phyloP scores from a whole-genome alignment of 2,888 invertebrate species.

The Pollenia amentaria region DNA sequence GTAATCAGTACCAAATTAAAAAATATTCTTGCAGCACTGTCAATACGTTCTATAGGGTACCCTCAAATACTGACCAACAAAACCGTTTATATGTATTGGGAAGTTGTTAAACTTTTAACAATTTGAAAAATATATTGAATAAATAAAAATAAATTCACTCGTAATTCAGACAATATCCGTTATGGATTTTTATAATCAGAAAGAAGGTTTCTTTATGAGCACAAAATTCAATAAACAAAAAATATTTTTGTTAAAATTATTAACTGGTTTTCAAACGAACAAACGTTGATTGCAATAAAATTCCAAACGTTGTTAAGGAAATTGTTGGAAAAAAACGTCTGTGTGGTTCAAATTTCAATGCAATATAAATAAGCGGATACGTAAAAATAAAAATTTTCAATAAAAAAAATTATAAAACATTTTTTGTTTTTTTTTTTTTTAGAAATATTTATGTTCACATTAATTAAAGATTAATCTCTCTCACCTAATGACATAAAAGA shows the following conservation, averaged over 20 bases:
- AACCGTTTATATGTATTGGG: too few species aligned
- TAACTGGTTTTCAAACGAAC: slow-evolving; percentile 51
- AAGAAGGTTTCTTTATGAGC: slow-evolving; percentile 45
- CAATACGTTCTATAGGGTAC: too few species aligned
- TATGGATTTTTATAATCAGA: slow-evolving; percentile 43
- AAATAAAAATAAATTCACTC: slow-evolving; percentile 50
- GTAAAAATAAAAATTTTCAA: neutral
- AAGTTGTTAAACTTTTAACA: slow-evolving; percentile 4
- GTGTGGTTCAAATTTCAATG: neutral
- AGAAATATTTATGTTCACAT: slow-evolving; percentile 35
- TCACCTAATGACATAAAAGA: slow-evolving; percentile 16
- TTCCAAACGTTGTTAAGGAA: slow-evolving; percentile 49
- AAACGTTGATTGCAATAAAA: slow-evolving; percentile 52
- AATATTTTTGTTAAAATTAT: slow-evolving; percentile 5
- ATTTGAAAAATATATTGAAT: slow-evolving; percentile 1
- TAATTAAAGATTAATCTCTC: slow-evolving; percentile 62
- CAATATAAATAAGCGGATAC: slow-evolving; percentile 9
- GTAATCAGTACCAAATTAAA: too few species aligned
- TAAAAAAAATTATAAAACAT: neutral
- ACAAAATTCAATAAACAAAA: slow-evolving; percentile 49
- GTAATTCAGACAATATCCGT: slow-evolving; percentile 53
- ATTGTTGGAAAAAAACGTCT: slow-evolving; percentile 35
- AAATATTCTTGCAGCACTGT: too few species aligned
- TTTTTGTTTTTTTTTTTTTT: neutral
- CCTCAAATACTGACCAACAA: too few species aligned